phyloP scores from a whole-genome alignment of 2,797 vertebrate genomes.

The Lepidocolaptes lacrymiger region DNA sequence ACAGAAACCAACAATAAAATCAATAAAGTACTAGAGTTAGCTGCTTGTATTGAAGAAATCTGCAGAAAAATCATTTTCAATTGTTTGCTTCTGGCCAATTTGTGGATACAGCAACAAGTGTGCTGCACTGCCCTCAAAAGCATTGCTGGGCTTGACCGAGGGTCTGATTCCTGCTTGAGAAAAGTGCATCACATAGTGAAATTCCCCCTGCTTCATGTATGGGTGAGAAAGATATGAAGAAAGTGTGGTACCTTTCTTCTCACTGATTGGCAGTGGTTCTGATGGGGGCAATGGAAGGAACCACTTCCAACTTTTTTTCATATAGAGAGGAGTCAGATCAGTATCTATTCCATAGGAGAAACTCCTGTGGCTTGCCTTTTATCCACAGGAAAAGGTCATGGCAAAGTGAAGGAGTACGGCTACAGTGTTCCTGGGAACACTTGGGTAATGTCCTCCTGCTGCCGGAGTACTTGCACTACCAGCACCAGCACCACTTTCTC shows the following conservation, averaged over 20 bases:
- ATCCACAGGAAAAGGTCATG: not conserved
- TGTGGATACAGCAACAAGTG: not conserved
- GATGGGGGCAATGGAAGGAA: not conserved
- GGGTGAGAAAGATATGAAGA: not conserved
- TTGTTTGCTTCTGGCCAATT: not conserved
- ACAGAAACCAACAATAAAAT: constrained; percentile 71
- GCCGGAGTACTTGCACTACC: not conserved
- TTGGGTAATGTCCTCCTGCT: not conserved
- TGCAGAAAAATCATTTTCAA: constrained; percentile 7
- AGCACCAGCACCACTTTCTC: not conserved
- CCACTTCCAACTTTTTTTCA: not conserved
- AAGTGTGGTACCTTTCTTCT: not conserved
- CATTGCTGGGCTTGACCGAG: not conserved
- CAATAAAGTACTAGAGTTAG: constrained; percentile 59
- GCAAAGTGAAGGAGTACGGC: not conserved
- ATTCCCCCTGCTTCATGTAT: not conserved
- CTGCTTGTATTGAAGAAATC: constrained; percentile 3
- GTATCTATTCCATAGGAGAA: not conserved
- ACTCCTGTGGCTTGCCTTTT: not conserved
- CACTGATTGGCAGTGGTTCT: not conserved
- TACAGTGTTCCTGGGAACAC: not conserved
- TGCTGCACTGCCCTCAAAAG: not conserved
- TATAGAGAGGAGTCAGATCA: not conserved
- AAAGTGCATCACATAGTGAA: not conserved
- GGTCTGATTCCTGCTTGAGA: not conserved